A percentile compares a stretch with the other conserved stretches of the same genome.
phyloP scores from a whole-genome alignment of 2,888 invertebrate genomes.

The Patella ulyssiponensis region DNA sequence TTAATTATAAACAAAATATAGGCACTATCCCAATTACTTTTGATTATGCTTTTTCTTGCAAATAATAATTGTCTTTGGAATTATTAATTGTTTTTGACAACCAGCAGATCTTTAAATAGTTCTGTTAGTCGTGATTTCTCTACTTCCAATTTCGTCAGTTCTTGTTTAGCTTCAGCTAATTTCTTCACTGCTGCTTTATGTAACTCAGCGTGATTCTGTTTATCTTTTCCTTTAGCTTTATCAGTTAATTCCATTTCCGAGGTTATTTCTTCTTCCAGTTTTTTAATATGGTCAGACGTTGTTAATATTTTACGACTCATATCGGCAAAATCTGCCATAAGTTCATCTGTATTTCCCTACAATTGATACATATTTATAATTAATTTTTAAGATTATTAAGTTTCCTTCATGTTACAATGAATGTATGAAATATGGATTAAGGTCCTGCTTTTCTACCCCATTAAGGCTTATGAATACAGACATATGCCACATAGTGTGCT shows the following conservation, averaged over 20 bases:
- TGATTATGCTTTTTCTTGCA: too few relatives aligned
- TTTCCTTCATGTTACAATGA: not conserved
- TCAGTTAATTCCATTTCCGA: constrained; percentile 46
- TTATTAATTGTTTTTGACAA: not conserved
- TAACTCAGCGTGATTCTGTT: constrained; percentile 30
- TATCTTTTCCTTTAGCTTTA: constrained; percentile 43
- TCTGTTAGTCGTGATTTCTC: constrained; percentile 50
- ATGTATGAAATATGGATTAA: not conserved
- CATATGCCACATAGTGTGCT: not conserved
- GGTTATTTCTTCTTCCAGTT: constrained; percentile 49
- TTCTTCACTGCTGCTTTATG: constrained; percentile 39
- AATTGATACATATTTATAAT: constrained; percentile 36
- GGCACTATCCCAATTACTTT: too few relatives aligned
- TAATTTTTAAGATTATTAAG: not conserved
- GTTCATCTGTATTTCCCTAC: constrained; percentile 58
- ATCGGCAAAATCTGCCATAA: constrained; percentile 59
- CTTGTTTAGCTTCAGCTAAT: constrained; percentile 41
- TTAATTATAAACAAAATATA: too few relatives aligned
- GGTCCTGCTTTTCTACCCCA: too few relatives aligned
- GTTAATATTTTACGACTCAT: constrained; percentile 52
- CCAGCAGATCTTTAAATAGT: constrained; percentile 41
- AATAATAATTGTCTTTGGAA: too few relatives aligned
- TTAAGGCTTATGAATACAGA: not conserved
- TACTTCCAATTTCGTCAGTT: constrained; percentile 49
- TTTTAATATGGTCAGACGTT: constrained; percentile 45